Base-by-base conservation (phyloP, 2,888 invertebrate genomes). In the Hetaerina titia region DNA sequence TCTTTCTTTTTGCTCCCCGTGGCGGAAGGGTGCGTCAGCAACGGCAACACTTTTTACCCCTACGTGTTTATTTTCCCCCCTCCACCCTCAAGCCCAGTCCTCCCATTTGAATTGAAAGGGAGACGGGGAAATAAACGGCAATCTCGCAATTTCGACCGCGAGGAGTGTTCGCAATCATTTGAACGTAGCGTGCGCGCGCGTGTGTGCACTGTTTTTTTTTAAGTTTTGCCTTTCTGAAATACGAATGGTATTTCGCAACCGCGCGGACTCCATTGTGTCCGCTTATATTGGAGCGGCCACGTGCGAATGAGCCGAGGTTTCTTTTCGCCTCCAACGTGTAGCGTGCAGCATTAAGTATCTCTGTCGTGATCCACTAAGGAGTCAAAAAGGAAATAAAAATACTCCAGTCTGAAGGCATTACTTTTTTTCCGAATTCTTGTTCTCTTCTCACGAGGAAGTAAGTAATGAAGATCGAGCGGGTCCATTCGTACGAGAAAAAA, bases 61-160 rank as follows among this genome's bases (percentile, higher is more conserved):
- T 74, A 2, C 4, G 4, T 81, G 2, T 81, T 81, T 31, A 13
- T 81, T n/a, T 81, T 31, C 13, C n/a, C 31, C 25, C 9, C 0
- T 13, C 11, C 81, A 9, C 2, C 69, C 69, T 22, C 22, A 7
- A 17, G n/a, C n/a, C 9, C 69, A 90, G 31, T 63, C 22, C 56
- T 45, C 31, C 31, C 56, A 11, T 92, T 92, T 92, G 56, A 92
- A 63, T 92, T 92, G 56, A 92, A 92, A 92, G 90, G 92, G 69
- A 45, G 31, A 64, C 56, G 92, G 56, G n/a, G 64, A 74, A 92
- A 92, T 92, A 64, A 92, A 25, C 92, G 92, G 92, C 92, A 92
- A 64, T 92, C 90, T 64, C 90, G 64, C 90, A 90, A 90, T 90
- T 90, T 90, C 90, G 31, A 45, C 8, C 25, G 81, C 45, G 64